These are phyloP conservation scores for Natator depressus DNA, from an alignment of 2,113 vertebrate genomes.

Conservation along the genomic window DNA sequence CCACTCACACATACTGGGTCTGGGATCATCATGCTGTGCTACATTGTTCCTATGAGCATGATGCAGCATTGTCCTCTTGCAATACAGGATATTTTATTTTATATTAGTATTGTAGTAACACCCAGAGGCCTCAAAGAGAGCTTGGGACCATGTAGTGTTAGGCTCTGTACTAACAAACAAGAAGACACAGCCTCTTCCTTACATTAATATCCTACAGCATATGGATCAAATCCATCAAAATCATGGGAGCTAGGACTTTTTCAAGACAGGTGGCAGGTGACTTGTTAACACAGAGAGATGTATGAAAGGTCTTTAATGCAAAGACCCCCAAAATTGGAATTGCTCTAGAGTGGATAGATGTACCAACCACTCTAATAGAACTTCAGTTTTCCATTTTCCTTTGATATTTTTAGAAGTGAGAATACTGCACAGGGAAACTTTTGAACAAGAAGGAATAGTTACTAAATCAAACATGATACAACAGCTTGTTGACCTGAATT, in stretches of 20 bases:
- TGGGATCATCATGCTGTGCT: background rate
- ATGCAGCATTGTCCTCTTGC: background rate
- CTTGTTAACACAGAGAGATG: background rate
- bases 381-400: constrained; percentile 35
- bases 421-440: background rate
- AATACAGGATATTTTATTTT: background rate
- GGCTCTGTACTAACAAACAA: background rate
- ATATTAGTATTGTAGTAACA: background rate
- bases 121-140: background rate
- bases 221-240: background rate
- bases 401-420: constrained; percentile 42
- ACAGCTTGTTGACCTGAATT: background rate
- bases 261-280: background rate
- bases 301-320: background rate
- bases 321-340: background rate
- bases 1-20: background rate
- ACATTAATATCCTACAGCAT: background rate
- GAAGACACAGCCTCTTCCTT: background rate
- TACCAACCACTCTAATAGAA: background rate
- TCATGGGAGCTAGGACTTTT: background rate
- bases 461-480: constrained; percentile 32
- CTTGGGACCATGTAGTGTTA: fast-evolving
- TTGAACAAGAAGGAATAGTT: constrained; percentile 26
- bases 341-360: background rate
- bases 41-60: background rate